phyloP scores from a whole-genome alignment of 2,113 vertebrate genomes.

The Corythoichthys haematopterus region DNA sequence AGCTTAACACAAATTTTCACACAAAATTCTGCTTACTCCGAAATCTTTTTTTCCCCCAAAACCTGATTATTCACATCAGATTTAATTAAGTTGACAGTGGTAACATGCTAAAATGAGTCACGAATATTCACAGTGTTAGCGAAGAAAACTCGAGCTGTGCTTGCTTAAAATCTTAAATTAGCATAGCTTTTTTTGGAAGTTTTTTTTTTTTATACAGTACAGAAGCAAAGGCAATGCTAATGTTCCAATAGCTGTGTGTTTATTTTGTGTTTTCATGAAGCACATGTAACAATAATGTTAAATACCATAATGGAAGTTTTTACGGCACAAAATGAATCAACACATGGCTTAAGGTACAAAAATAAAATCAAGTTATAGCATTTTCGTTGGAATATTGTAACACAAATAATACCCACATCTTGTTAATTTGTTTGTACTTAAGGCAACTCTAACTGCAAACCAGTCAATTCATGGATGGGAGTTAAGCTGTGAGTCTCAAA shows the following conservation, averaged over 20 bases:
- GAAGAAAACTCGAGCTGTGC: too few species aligned
- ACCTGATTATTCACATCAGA: too few species aligned
- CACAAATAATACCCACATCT: conserved; percentile 44
- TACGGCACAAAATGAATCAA: conserved; percentile 52
- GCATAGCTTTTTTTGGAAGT: too few species aligned
- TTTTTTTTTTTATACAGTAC: background rate
- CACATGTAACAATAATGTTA: conserved; percentile 68
- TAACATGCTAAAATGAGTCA: too few species aligned
- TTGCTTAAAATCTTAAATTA: too few species aligned
- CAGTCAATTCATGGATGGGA: conserved; percentile 28
- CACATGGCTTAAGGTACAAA: conserved; percentile 41
- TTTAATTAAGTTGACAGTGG: too few species aligned
- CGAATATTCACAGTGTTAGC: too few species aligned
- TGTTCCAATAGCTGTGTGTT: conserved; percentile 57
- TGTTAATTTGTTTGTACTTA: conserved; percentile 59
- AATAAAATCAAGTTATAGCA: conserved; percentile 34
- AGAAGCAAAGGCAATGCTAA: background rate
- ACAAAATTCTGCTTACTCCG: too few species aligned
- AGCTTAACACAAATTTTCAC: too few species aligned
- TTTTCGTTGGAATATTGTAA: conserved; percentile 30
- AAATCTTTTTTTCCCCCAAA: too few species aligned
- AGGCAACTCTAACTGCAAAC: conserved; percentile 65
- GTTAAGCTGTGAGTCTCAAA: conserved; percentile 25
- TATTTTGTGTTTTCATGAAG: conserved; percentile 70
- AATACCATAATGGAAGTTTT: conserved; percentile 67